Evolutionary conservation across 2,797 vertebrate genomes (phyloP).

Genomic region (Linurgus olivaceus): DNA sequence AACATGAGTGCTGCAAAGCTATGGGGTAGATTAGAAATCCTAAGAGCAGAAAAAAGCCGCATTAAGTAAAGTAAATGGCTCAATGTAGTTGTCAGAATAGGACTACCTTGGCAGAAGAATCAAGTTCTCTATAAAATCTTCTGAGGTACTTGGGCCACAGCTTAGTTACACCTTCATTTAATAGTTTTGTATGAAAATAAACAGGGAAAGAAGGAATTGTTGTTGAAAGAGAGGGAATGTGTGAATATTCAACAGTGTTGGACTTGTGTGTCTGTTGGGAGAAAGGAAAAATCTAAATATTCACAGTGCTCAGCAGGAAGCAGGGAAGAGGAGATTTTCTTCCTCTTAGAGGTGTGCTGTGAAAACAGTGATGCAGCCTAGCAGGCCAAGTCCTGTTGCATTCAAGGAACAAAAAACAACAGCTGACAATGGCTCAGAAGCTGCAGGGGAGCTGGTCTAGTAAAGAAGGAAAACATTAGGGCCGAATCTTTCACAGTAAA

Average conservation of each 20-base stretch:
- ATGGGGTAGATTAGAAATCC: neutral
- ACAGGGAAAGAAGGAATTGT: neutral
- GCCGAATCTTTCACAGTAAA: neutral
- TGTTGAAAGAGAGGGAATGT: neutral
- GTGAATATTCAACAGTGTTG: neutral
- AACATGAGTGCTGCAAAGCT: neutral
- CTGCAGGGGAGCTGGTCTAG: neutral
- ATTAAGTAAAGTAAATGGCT: neutral
- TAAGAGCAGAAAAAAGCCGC: neutral
- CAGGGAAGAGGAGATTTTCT: neutral
- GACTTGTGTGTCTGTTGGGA: neutral
- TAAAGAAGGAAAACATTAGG: neutral
- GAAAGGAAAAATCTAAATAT: neutral
- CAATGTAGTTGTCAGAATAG: neutral
- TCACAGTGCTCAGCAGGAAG: neutral
- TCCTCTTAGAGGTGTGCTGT: neutral
- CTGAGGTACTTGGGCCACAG: neutral
- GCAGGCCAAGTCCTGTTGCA: neutral
- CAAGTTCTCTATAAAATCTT: neutral
- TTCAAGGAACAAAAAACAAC: constrained; percentile 2
- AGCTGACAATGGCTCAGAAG: neutral
- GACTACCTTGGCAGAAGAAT: neutral
- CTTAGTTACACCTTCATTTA: neutral
- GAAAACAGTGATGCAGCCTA: neutral
- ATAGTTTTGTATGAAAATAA: neutral